Percentiles rank a stretch among this genome's conserved stretches.
Evolutionary conservation across 2,113 vertebrate genomes (phyloP).

Genomic region (Tragelaphus imberbis): DNA sequence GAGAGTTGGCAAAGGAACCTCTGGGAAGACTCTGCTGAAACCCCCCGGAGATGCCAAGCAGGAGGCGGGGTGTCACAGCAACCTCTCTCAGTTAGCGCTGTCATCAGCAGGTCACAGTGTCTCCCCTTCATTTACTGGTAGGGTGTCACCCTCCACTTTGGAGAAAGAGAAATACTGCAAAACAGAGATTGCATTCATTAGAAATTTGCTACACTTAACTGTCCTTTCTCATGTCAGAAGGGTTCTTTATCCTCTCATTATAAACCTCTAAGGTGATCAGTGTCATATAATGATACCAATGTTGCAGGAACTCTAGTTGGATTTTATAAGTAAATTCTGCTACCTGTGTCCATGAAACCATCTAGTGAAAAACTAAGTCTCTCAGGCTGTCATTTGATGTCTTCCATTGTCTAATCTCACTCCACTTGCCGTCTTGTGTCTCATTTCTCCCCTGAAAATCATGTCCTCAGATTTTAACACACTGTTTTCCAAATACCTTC

Average conservation of each 20-base stretch:
- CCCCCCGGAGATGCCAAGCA: not conserved
- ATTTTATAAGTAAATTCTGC: not conserved
- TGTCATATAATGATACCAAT: not conserved
- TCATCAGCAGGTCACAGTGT: not conserved
- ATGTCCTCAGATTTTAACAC: not conserved
- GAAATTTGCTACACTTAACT: not conserved
- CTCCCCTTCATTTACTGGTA: not conserved
- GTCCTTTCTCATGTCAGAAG: not conserved
- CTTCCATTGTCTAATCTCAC: not conserved
- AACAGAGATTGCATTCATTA: not conserved
- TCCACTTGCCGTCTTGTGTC: not conserved
- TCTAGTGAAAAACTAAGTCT: not conserved
- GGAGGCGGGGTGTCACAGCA: too few relatives aligned
- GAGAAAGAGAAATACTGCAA: not conserved
- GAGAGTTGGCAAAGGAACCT: not conserved
- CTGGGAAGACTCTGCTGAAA: not conserved
- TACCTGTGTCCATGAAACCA: not conserved
- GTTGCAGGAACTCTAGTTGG: not conserved
- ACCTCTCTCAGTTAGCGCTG: fast-evolving
- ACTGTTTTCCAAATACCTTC: not conserved
- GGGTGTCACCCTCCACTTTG: not conserved
- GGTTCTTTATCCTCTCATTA: not conserved
- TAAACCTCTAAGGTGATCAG: not conserved
- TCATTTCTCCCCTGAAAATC: not conserved
- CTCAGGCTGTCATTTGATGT: not conserved